Evolutionary conservation across 1,140 invertebrate species (phyloP).

Genomic region (Agraylea sexmaculata): DNA sequence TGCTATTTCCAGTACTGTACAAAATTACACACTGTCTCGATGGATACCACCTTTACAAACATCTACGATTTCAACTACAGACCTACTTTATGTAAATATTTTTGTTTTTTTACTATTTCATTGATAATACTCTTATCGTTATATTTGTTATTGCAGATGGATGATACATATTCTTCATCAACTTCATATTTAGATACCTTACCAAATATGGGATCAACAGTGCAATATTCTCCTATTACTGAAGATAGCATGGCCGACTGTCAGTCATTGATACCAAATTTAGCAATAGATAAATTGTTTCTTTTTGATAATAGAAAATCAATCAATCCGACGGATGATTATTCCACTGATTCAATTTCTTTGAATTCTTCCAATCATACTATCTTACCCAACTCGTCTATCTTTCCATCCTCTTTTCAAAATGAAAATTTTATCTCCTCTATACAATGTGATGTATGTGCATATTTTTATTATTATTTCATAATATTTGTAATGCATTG

Average conservation of each 20-base stretch:
- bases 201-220: constrained; percentile 19
- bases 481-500: no score
- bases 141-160: constrained; percentile 12
- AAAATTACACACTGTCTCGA: constrained; percentile 13
- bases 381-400: no score
- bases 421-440: no score
- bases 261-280: constrained; percentile 1
- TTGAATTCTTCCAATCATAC: no score
- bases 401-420: no score
- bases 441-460: no score
- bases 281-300: neutral
- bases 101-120: neutral
- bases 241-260: constrained; percentile 5
- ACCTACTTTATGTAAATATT: constrained; percentile 19
- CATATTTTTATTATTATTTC: no score
- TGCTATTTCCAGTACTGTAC: constrained; percentile 11
- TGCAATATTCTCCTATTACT: constrained; percentile 20
- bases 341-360: no score
- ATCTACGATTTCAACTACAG: constrained; percentile 10
- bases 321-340: constrained; percentile 1
- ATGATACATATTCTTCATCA: constrained; percentile 17
- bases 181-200: constrained; percentile 18
- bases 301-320: constrained; percentile 6
- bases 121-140: neutral
- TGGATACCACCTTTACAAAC: constrained; percentile 9